These are phyloP conservation scores for Tipula confusa DNA, from an alignment of 2,888 invertebrate genomes.

Conservation along the genomic window DNA sequence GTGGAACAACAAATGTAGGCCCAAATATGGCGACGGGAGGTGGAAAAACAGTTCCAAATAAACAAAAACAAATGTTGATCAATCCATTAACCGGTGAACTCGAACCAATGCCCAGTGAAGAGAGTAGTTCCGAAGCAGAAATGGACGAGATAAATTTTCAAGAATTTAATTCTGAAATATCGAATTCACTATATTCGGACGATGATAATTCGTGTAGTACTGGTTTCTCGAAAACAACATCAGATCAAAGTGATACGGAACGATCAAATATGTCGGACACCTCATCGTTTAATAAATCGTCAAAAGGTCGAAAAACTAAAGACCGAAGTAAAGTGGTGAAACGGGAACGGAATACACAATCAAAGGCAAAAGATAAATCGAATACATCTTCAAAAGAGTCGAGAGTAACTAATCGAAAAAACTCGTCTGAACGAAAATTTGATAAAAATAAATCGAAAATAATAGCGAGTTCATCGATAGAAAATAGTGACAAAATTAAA, in stretches of 20 bases:
- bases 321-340: constrained; percentile 31
- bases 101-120: constrained; percentile 70
- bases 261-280: constrained; percentile 51
- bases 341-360: constrained; percentile 29
- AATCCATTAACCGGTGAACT: constrained; percentile 85
- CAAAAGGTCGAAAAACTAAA: constrained; percentile 27
- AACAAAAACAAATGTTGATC: constrained; percentile 76
- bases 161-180: constrained; percentile 48
- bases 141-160: constrained; percentile 48
- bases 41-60: constrained; percentile 53
- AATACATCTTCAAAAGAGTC: neutral
- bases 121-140: constrained; percentile 59
- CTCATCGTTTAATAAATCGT: constrained; percentile 54
- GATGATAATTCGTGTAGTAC: constrained; percentile 57
- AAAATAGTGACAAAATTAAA: constrained; percentile 68
- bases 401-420: neutral
- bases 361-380: constrained; percentile 21
- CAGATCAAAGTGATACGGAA: constrained; percentile 54
- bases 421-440: neutral
- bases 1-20: neutral
- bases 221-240: constrained; percentile 52
- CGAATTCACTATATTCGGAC: constrained; percentile 56
- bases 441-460: constrained; percentile 37
- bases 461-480: constrained; percentile 33
- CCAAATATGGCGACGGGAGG: neutral